Base-by-base conservation (phyloP, 2,797 vertebrate genomes). In the Micromesistius poutassou region DNA sequence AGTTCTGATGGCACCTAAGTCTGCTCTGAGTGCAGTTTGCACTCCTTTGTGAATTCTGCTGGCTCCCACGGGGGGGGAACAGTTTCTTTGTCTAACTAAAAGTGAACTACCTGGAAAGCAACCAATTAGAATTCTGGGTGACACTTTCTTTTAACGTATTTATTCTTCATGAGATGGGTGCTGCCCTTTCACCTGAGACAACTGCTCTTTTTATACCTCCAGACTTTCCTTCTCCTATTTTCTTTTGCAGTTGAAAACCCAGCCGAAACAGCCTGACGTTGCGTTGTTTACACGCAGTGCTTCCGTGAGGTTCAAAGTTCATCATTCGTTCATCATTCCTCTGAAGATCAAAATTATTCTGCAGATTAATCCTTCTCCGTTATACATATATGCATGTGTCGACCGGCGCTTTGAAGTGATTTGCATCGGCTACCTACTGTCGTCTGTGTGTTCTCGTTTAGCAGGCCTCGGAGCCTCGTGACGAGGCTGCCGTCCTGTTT, bases 81-180 rank as follows among this genome's bases (percentile, higher is more conserved):
- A 25, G 62, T 84, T 78, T 78, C 42, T 88, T 84, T 82, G 81
- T 82, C 80, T 79, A 19, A 73, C 35, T 79, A 73, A 83, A 75
- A 81, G 85, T 78, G 78, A 78, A 84, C 42, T 75, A 80, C 79
- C 83, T 89, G 74, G 86, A 89, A 88, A 79, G 79, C 36, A 83
- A 72, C 74, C 87, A 89, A 91, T 90, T 89, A 87, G 87, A 86
- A 88, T 78, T 83, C 73, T 9, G 38, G n/a, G 5, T 84, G 74
- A 85, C 73, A 30, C 30, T 35, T 25, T 36, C 10, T 38, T 70
- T 75, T 35, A 62, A n/a, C 8, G 6, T n/a, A 62, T 66, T 77
- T 75, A 79, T 78, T 76, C 72, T 72, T 55, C 31, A 22, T 72
- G 50, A 75, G 77, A 74, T 80, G 77, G 79, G 77, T 77, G 71